A percentile compares a stretch with the other conserved stretches of the same genome.
Evolutionary conservation across 2,113 vertebrate species (phyloP).

Genomic region (Microtus oregoni): DNA sequence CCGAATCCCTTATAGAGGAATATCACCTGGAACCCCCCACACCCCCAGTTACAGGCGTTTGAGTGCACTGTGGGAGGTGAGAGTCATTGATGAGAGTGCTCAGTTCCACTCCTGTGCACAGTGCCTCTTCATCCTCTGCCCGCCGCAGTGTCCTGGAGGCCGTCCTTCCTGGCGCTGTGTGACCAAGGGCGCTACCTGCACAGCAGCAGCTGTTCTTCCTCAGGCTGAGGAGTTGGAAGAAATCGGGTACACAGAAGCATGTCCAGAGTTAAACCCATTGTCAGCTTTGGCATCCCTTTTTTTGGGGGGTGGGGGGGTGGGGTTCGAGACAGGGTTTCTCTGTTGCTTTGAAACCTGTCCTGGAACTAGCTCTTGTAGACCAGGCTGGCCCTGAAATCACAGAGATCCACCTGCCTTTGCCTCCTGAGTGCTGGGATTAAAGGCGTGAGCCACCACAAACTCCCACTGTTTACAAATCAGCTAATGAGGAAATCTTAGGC

Average conservation of each 20-base stretch:
- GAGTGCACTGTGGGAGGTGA: background rate
- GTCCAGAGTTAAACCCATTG: background rate
- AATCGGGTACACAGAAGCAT: background rate
- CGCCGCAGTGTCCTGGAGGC: background rate
- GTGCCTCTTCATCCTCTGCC: background rate
- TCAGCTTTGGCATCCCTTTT: background rate
- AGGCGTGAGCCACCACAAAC: background rate
- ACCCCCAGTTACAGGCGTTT: conserved; percentile 1
- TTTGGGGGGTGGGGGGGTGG: too few relatives aligned
- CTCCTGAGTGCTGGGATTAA: too few relatives aligned
- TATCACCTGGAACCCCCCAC: conserved; percentile 88
- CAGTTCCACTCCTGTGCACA: background rate
- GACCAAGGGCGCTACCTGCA: background rate
- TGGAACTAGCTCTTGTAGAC: too few relatives aligned
- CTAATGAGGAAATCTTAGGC: conserved; percentile 42
- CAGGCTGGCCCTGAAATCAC: too few relatives aligned
- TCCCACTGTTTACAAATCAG: background rate
- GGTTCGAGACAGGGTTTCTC: too few relatives aligned
- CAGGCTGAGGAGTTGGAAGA: background rate
- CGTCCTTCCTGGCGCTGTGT: background rate
- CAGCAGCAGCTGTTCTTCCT: background rate
- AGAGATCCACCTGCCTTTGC: too few relatives aligned
- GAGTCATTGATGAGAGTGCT: background rate
- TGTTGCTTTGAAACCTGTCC: too few relatives aligned
- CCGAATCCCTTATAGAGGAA: conserved; percentile 88